Evolutionary conservation across 2,888 invertebrate genomes (phyloP), one percentile per base, ranked within the genome.

Genomic region (Cotesia congregata): DNA sequence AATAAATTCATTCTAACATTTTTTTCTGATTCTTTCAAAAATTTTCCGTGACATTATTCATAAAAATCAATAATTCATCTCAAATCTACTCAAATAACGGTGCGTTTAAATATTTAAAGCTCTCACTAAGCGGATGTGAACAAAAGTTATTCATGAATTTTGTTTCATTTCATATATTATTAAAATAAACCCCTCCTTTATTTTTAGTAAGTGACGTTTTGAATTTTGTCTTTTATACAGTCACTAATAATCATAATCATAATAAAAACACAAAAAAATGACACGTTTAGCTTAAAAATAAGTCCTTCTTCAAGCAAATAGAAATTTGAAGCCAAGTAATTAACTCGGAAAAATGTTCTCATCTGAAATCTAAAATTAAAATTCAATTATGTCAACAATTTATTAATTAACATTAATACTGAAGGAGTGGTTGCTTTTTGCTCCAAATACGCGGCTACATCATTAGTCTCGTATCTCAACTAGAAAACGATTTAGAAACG

Each of bases 401-500:
- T 50, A 50, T 12, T 50, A 50, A 50, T 50, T 50, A 50, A 50
- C 4, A 50, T 12, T 12, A 50, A 50, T 50, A 50, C 12, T 12
- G 3, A 50, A 12, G 50, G 12, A 50, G 7, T 50, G 12, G 12
- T 50, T 50, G 12, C 4, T 50, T 50, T 50, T 12, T 12, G 50
- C 12, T 50, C 7, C 7, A 0, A 50, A 50, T 2, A 50, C 50
- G 12, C 50, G 12, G 12, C 50, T 50, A 50, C 50, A 50, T 50
- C 50, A 50, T 50, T 50, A 50, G 50, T 50, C 7, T 50, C 50
- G 50, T 50, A 50, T 7, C 50, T 9, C 38, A 9, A 40, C 4
- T n/a, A 59, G 60, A 60, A 30, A 59, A 70, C 30, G 30, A 70
- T 70, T 50, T 30, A 41, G 30, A 20, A 60, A 70, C 59, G 70